These are phyloP conservation scores for Etheostoma cragini DNA, from an alignment of 2,113 vertebrate genomes.

Conservation along the genomic window DNA sequence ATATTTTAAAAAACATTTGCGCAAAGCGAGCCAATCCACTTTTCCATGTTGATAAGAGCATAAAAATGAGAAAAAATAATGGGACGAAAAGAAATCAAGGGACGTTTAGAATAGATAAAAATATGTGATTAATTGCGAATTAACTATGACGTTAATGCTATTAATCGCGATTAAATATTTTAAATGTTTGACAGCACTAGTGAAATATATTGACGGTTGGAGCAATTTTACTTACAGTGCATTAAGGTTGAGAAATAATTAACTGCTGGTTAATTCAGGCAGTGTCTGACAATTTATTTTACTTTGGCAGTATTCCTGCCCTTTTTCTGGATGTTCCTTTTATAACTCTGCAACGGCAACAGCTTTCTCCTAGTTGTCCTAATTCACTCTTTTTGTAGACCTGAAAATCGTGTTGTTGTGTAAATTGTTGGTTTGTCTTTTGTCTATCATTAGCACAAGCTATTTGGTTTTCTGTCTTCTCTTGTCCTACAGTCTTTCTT, in stretches of 20 bases:
- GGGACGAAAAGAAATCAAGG: too few relatives aligned
- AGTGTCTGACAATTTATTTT: not conserved
- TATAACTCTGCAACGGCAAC: too few relatives aligned
- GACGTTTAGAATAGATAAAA: too few relatives aligned
- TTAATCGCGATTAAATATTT: too few relatives aligned
- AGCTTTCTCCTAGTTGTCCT: not conserved
- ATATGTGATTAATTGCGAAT: too few relatives aligned
- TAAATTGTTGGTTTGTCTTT: not conserved
- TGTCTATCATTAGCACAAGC: not conserved
- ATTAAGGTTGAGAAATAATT: not conserved
- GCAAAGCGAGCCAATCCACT: too few relatives aligned
- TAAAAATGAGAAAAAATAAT: too few relatives aligned
- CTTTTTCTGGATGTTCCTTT: not conserved
- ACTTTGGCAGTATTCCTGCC: not conserved
- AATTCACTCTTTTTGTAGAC: not conserved
- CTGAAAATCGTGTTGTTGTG: not conserved
- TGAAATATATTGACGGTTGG: not conserved
- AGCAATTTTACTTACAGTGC: not conserved
- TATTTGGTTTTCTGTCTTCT: not conserved
- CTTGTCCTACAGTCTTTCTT: slow-evolving; percentile 90
- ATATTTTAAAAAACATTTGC: too few relatives aligned
- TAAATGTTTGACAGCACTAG: too few relatives aligned
- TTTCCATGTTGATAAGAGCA: too few relatives aligned
- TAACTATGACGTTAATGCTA: too few relatives aligned
- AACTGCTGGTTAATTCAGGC: not conserved